phyloP scores from a whole-genome alignment of 2,888 invertebrate genomes.

The Drosophila dives region DNA sequence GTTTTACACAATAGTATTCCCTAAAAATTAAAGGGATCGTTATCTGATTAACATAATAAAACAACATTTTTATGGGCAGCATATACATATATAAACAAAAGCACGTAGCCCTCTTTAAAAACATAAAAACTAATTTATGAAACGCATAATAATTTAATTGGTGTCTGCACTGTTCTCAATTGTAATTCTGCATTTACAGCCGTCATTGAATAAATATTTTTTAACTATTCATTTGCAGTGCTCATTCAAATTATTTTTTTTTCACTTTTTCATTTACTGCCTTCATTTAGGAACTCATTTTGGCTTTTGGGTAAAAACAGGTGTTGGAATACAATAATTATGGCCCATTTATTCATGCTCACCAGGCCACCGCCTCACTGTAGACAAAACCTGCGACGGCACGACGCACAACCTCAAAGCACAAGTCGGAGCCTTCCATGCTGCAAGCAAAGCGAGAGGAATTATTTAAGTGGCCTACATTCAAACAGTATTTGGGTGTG shows the following conservation, averaged over 20 bases:
- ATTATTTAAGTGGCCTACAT: conserved; percentile 51
- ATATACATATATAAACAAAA: neutral
- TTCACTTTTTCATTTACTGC: neutral
- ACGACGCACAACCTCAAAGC: conserved; percentile 98
- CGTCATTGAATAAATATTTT: neutral
- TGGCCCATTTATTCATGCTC: conserved; percentile 79
- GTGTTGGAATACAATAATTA: conserved; percentile 24
- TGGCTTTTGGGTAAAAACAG: conserved; percentile 3
- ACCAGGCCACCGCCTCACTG: conserved; percentile 99
- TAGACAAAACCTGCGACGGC: conserved; percentile 99
- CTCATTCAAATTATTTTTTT: neutral
- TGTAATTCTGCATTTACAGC: neutral
- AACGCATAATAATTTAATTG: neutral
- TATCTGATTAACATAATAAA: neutral
- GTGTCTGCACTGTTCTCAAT: neutral
- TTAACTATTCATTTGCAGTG: neutral
- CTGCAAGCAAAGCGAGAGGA: conserved; percentile 86
- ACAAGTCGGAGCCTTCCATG: conserved; percentile 99
- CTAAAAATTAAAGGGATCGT: neutral
- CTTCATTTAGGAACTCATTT: neutral
- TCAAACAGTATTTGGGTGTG: conserved; percentile 14
- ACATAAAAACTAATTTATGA: neutral
- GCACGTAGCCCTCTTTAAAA: neutral
- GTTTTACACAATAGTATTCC: neutral
- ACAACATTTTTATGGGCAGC: neutral